Conservation (phyloP, 2,888 invertebrate genomes). For the Hydropsyche betteni region DNA sequence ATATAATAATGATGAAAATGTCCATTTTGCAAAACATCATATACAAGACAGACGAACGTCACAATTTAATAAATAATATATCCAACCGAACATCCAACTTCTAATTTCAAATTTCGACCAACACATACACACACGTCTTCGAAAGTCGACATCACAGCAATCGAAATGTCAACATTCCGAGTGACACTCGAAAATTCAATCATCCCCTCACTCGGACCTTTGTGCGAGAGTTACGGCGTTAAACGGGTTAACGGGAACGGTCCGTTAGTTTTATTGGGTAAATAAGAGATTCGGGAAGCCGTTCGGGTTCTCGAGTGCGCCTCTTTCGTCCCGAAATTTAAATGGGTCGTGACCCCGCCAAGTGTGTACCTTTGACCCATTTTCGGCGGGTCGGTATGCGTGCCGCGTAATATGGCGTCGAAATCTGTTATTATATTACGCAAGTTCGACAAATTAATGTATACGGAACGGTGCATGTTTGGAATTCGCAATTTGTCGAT, state of each 20-base stretch:
- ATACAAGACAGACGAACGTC: background rate
- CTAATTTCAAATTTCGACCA: too few relatives aligned
- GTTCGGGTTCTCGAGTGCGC: background rate
- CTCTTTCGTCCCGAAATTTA: conserved; percentile 10
- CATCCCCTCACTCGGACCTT: background rate
- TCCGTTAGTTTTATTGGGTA: too few relatives aligned
- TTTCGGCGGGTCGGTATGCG: background rate
- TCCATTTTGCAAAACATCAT: background rate
- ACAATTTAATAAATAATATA: background rate
- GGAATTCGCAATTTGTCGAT: too few relatives aligned
- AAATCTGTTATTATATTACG: conserved; percentile 6
- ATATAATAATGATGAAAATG: background rate
- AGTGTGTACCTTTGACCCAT: conserved; percentile 6
- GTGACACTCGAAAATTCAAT: background rate
- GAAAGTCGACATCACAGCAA: background rate
- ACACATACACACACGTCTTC: background rate
- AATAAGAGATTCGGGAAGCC: background rate
- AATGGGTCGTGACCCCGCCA: conserved; percentile 10
- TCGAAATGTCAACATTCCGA: too few relatives aligned
- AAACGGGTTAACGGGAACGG: background rate
- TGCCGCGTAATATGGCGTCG: background rate
- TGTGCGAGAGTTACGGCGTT: background rate
- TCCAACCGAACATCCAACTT: background rate
- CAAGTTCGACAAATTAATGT: too few relatives aligned
- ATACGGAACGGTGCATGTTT: too few relatives aligned